Conservation (phyloP, 2,888 invertebrate species). For the Melinaea marsaeus region DNA sequence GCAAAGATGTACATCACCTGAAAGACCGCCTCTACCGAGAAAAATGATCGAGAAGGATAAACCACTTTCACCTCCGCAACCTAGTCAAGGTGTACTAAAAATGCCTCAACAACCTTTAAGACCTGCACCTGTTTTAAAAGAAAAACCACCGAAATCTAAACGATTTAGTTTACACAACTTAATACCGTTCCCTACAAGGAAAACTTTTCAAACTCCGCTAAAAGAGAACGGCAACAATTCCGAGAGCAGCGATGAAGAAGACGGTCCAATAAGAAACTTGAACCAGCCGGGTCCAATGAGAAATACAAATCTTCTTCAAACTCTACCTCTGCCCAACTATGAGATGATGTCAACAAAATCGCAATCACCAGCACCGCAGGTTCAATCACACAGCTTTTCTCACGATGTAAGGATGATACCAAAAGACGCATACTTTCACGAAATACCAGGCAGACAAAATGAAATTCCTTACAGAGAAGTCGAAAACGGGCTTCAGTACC, state of each 20-base stretch:
- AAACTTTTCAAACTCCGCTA: slow-evolving; percentile 67
- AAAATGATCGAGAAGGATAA: slow-evolving; percentile 56
- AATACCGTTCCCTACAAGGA: slow-evolving; percentile 73
- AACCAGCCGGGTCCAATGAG: slow-evolving; percentile 76
- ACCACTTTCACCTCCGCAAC: slow-evolving; percentile 41
- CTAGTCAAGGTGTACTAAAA: slow-evolving; percentile 55
- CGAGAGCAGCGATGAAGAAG: slow-evolving; percentile 79
- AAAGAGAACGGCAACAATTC: slow-evolving; percentile 74
- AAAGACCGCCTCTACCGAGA: slow-evolving; percentile 55
- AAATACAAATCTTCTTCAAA: slow-evolving; percentile 72
- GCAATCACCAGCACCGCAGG: slow-evolving; percentile 60
- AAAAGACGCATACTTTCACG: slow-evolving; percentile 80
- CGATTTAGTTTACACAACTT: slow-evolving; percentile 73
- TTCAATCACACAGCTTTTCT: slow-evolving; percentile 40
- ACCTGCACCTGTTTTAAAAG: slow-evolving; percentile 69
- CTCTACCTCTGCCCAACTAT: slow-evolving; percentile 76
- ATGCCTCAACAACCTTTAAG: slow-evolving; percentile 70
- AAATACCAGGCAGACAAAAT: slow-evolving; percentile 71
- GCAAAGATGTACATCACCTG: slow-evolving; percentile 62
- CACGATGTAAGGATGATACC: slow-evolving; percentile 67
- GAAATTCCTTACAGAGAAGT: slow-evolving; percentile 58
- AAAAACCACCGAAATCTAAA: slow-evolving; percentile 70
- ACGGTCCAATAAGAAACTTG: slow-evolving; percentile 65
- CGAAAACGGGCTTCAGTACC: slow-evolving; percentile 51
- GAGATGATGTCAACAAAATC: slow-evolving; percentile 73